Conservation (phyloP, 2,888 invertebrate genomes). For the Conomelus anceps region DNA sequence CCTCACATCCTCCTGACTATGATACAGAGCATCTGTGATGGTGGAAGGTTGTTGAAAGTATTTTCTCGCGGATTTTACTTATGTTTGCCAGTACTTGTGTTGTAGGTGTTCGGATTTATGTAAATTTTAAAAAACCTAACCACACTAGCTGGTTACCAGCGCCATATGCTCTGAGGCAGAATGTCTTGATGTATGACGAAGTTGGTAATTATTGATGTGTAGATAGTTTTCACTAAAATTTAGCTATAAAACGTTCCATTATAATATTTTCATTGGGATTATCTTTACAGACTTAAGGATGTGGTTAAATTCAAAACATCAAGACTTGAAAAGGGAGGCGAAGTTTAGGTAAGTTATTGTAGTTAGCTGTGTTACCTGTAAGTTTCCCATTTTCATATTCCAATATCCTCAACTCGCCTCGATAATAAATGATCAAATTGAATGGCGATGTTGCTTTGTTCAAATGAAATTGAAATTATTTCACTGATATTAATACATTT, state of each 20-base stretch:
- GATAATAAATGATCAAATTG: not conserved
- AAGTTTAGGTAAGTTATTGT: not conserved
- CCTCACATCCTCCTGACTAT: too few species aligned
- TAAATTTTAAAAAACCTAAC: too few species aligned
- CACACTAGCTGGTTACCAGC: too few species aligned
- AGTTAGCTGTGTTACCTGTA: not conserved
- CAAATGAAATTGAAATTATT: not conserved
- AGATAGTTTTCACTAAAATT: not conserved
- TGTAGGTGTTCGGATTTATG: too few species aligned
- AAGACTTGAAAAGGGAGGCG: not conserved
- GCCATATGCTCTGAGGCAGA: not conserved
- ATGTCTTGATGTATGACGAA: too few species aligned
- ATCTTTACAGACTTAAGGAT: slow-evolving; percentile 38
- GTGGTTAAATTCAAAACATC: slow-evolving; percentile 5
- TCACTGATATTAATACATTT: not conserved
- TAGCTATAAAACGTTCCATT: not conserved
- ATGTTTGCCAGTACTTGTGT: too few species aligned
- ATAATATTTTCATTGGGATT: slow-evolving; percentile 29
- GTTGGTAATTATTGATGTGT: too few species aligned
- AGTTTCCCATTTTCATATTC: not conserved
- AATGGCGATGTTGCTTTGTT: not conserved
- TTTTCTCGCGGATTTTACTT: too few species aligned
- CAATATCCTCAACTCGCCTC: not conserved
- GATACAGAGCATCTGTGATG: too few species aligned
- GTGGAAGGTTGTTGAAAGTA: too few species aligned